A percentile compares a stretch with the other conserved stretches of the same genome.
These are phyloP conservation scores for Pharmacophagus antenor DNA, from an alignment of 2,888 invertebrate genomes.

Conservation along the genomic window DNA sequence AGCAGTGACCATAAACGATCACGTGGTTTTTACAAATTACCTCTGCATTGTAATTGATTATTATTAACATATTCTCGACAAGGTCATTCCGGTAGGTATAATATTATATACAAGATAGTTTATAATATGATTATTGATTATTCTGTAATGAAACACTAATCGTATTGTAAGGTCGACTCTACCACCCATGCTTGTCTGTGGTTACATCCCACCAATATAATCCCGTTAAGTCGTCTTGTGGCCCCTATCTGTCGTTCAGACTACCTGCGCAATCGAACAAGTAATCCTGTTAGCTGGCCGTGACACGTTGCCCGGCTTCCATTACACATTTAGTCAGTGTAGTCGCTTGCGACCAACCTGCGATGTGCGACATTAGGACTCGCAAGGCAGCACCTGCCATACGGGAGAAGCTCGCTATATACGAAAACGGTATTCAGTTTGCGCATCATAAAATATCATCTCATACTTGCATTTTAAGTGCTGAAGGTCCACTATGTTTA, in stretches of 20 bases:
- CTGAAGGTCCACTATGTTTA: conserved; percentile 38
- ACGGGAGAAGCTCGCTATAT: conserved; percentile 76
- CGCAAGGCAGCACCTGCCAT: conserved; percentile 73
- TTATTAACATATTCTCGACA: not conserved
- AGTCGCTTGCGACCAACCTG: conserved; percentile 57
- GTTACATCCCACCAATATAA: conserved; percentile 59
- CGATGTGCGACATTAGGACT: conserved; percentile 70
- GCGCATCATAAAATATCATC: conserved; percentile 41
- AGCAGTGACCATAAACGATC: no score
- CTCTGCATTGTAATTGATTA: not conserved
- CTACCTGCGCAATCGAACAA: conserved; percentile 75
- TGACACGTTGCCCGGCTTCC: conserved; percentile 78
- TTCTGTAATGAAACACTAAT: conserved; percentile 33
- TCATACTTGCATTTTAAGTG: conserved; percentile 26
- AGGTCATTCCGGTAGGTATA: conserved; percentile 7
- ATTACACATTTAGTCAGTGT: conserved; percentile 60
- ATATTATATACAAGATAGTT: conserved; percentile 15
- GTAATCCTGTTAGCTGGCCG: conserved; percentile 80
- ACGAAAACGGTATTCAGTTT: conserved; percentile 71
- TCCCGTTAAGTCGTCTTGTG: conserved; percentile 58
- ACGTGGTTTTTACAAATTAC: not conserved
- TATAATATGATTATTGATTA: conserved; percentile 15
- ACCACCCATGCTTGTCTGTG: conserved; percentile 43
- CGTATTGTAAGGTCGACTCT: conserved; percentile 36
- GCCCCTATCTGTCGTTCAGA: conserved; percentile 58